Evolutionary conservation across 2,888 invertebrate species (phyloP), one percentile per base, ranked within the genome.

Genomic region (Clivina fossor): DNA sequence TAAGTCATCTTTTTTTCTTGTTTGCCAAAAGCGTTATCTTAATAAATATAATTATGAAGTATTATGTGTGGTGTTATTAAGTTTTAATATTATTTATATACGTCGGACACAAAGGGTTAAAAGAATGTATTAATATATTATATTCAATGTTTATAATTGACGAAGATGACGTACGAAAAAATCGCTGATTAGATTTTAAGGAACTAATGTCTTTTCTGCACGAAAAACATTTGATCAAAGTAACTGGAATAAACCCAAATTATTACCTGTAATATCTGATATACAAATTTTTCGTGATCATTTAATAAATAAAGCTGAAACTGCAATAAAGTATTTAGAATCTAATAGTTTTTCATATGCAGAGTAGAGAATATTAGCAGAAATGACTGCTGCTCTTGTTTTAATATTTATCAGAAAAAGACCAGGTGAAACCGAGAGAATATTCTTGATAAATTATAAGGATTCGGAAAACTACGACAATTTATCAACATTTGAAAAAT

Each of bases 361-460:
- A 3, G 11, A 1, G 1, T 41, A 16, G 24, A 16, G 24, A 24
- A 1, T n/a, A n/a, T 15, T 41, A 7, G 3, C 26, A 11, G 41
- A 41, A 1, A 11, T 41, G 7, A 24, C 41, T 7, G 41, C 41
- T 24, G 41, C 24, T 9, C 16, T 41, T 18, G 13, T 24, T 41
- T 13, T 41, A 41, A 41, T 24, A 5, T 41, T 41, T 13, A 41
- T 26, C 19, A 22, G 41, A 22, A 41, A 24, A 22, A 11, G 41
- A 3, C 41, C 41, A 7, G 41, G 41, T 2, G 41, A 41, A 22
- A 24, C 24, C 1, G 11, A 41, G 15, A 19, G 11, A 24, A 24
- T 41, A 11, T 41, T 24, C 7, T 24, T 24, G 15, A 41, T 8
- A 22, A 41, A 20, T 41, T 41, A 24, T 41, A 41, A 41, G 15